Evolutionary conservation across 2,797 vertebrate species (phyloP).

Genomic region (Gallirallus australis): DNA sequence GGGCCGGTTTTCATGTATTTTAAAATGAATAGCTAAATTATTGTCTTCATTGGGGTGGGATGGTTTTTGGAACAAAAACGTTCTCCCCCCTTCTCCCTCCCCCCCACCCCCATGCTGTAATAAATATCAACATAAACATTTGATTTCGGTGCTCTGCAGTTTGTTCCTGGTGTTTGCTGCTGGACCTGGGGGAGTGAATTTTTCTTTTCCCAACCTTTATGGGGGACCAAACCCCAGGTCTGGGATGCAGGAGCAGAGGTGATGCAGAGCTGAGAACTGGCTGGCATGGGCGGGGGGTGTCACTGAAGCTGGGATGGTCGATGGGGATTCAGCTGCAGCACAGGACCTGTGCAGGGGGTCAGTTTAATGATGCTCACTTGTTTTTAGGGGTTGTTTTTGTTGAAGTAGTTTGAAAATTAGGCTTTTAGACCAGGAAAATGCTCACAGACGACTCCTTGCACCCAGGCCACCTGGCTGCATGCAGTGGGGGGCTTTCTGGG

Average conservation of each 20-base stretch:
- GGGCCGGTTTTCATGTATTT: slow-evolving; percentile 72
- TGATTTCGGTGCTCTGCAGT: slow-evolving; percentile 51
- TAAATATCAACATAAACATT: slow-evolving; percentile 79
- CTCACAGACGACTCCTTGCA: fast-evolving
- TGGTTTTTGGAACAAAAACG: slow-evolving; percentile 75
- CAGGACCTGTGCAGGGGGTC: neutral
- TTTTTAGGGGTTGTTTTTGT: neutral
- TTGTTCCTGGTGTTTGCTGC: slow-evolving; percentile 40
- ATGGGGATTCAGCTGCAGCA: neutral
- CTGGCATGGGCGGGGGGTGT: fast-evolving
- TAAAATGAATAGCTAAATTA: slow-evolving; percentile 79
- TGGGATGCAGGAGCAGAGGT: neutral
- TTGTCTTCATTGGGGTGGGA: slow-evolving; percentile 77
- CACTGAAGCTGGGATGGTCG: neutral
- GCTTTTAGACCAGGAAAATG: neutral
- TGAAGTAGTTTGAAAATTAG: neutral
- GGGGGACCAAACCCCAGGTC: neutral
- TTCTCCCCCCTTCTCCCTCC: slow-evolving; percentile 26
- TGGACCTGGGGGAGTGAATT: neutral
- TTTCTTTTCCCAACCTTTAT: neutral
- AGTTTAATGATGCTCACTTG: fast-evolving
- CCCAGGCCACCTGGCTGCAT: neutral
- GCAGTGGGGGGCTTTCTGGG: neutral
- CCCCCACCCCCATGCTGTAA: slow-evolving; percentile 70
- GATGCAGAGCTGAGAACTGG: neutral